phyloP scores from a whole-genome alignment of 2,888 invertebrate species.

The Aleiodes leptofemur region DNA sequence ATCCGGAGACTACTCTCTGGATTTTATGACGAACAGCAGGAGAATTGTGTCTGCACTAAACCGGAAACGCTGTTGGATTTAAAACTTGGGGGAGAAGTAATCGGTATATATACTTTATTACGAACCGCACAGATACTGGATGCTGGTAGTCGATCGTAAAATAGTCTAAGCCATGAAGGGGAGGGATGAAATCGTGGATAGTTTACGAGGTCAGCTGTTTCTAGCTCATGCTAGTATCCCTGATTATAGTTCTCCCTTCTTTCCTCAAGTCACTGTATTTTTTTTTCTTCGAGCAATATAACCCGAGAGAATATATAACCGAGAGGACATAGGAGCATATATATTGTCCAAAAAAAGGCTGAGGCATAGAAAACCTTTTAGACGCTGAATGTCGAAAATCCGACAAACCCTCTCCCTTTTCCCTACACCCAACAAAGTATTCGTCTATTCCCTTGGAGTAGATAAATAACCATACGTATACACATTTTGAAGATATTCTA shows the following conservation, averaged over 20 bases:
- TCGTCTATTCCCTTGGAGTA: no score
- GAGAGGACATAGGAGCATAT: no score
- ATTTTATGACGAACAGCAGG: slow-evolving; percentile 13
- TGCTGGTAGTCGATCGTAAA: slow-evolving; percentile 35
- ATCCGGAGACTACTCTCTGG: neutral
- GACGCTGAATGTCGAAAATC: no score
- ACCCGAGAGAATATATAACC: no score
- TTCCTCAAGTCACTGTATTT: neutral
- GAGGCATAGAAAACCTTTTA: no score
- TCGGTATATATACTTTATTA: slow-evolving; percentile 28
- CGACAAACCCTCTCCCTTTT: no score
- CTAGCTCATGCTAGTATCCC: slow-evolving; percentile 19
- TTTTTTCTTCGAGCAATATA: no score
- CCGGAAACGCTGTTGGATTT: slow-evolving; percentile 20
- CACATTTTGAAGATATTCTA: no score
- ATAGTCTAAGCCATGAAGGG: slow-evolving; percentile 8
- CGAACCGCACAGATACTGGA: slow-evolving; percentile 11
- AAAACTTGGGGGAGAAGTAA: neutral
- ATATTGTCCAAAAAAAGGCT: no score
- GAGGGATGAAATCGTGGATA: slow-evolving; percentile 19
- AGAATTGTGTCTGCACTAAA: neutral
- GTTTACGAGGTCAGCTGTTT: slow-evolving; percentile 43
- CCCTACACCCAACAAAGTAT: no score
- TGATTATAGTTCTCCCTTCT: slow-evolving; percentile 28
- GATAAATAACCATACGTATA: no score